Evolutionary conservation across 2,888 invertebrate genomes (phyloP).

Genomic region (Plagodis pulveraria): DNA sequence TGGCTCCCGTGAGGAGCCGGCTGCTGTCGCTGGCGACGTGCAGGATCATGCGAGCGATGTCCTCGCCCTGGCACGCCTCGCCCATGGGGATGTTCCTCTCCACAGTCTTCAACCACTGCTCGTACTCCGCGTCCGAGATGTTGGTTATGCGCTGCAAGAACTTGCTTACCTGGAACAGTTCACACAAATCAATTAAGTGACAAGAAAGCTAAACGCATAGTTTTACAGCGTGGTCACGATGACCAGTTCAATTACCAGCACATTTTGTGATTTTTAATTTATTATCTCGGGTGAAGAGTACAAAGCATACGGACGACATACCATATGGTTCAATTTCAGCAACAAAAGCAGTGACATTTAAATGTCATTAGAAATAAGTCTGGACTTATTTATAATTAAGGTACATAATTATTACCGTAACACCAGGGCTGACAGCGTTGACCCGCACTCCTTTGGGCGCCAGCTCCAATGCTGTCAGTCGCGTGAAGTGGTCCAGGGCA

Average conservation of each 20-base stretch:
- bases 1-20: slow-evolving; percentile 92
- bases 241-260: too few relatives aligned
- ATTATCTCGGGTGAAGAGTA: too few relatives aligned
- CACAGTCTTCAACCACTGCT: slow-evolving; percentile 31
- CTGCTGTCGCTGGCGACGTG: slow-evolving; percentile 93
- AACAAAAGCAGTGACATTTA: too few relatives aligned
- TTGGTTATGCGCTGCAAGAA: slow-evolving; percentile 41
- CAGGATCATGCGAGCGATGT: slow-evolving; percentile 92
- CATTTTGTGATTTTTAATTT: too few relatives aligned
- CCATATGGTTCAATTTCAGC: too few relatives aligned
- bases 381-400: too few relatives aligned
- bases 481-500: slow-evolving; percentile 58
- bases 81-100: slow-evolving; percentile 42
- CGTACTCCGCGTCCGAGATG: slow-evolving; percentile 40
- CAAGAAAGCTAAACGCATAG: background rate
- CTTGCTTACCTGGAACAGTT: slow-evolving; percentile 32
- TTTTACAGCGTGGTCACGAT: too few relatives aligned
- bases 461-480: slow-evolving; percentile 88
- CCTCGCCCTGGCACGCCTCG: slow-evolving; percentile 64
- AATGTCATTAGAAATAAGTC: too few relatives aligned
- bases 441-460: slow-evolving; percentile 86
- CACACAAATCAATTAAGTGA: background rate
- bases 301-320: too few relatives aligned
- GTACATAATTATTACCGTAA: slow-evolving; percentile 77
- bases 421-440: slow-evolving; percentile 90